Percentiles rank a stretch among this genome's conserved stretches.
phyloP scores from a whole-genome alignment of 2,888 invertebrate species.

The Malachius bipustulatus region DNA sequence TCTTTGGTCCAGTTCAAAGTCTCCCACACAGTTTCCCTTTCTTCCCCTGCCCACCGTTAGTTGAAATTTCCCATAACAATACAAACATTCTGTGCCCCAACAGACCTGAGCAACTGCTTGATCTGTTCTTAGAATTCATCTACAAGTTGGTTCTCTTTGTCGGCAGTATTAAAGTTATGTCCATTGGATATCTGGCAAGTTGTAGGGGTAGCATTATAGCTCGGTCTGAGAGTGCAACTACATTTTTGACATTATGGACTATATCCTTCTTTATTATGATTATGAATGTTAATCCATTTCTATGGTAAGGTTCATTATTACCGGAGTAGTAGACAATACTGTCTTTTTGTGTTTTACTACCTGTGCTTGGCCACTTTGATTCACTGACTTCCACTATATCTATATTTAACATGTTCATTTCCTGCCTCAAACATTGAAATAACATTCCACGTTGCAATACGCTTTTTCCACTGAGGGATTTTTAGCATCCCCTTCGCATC shows the following conservation, averaged over 20 bases:
- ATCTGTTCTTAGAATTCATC: slow-evolving; percentile 1
- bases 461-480: too few species aligned
- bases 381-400: neutral
- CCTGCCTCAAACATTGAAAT: slow-evolving; percentile 1
- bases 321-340: slow-evolving; percentile 1
- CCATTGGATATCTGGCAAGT: too few species aligned
- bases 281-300: neutral
- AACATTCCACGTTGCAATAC: slow-evolving; percentile 7
- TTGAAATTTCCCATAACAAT: too few species aligned
- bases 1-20: too few species aligned
- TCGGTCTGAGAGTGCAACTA: neutral
- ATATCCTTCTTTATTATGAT: neutral
- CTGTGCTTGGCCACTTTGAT: neutral
- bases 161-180: neutral
- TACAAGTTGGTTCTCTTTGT: neutral
- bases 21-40: too few species aligned
- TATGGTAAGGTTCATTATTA: neutral
- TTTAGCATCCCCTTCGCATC: too few species aligned
- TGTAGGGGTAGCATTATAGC: neutral
- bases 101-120: neutral
- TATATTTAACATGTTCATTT: neutral
- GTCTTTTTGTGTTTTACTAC: neutral
- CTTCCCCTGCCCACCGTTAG: too few species aligned
- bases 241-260: neutral
- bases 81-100: too few species aligned